phyloP scores from a whole-genome alignment of 1,140 invertebrate species.

The Bathynomus jamesi region DNA sequence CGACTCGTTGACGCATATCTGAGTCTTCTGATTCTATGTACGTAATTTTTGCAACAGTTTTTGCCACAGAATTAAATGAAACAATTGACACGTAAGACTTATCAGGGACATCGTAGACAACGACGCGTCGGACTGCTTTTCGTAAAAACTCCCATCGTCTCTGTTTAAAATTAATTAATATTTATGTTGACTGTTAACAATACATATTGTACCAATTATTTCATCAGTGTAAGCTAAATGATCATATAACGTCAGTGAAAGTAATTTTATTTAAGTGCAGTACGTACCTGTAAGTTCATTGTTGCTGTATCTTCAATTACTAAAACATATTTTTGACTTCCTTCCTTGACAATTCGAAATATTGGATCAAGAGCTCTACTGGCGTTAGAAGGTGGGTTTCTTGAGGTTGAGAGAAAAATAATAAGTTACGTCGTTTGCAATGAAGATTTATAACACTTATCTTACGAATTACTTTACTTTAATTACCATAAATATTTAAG shows the following conservation, averaged over 20 bases:
- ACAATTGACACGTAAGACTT: constrained; percentile 20
- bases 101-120: constrained; percentile 32
- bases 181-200: not conserved
- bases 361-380: constrained; percentile 31
- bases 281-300: constrained; percentile 46
- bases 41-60: constrained; percentile 19
- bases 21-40: constrained; percentile 28
- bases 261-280: not conserved
- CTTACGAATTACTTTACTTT: not conserved
- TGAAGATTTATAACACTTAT: not conserved
- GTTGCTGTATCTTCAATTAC: constrained; percentile 51
- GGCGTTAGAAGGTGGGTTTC: constrained; percentile 23
- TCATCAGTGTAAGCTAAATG: not conserved
- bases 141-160: constrained; percentile 31
- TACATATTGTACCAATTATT: not conserved
- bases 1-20: constrained; percentile 29
- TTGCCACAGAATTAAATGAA: constrained; percentile 22
- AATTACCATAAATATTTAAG: not conserved
- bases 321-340: constrained; percentile 48
- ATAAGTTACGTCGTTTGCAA: too few relatives aligned
- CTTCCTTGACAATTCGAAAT: constrained; percentile 47
- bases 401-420: not conserved
- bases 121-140: constrained; percentile 28
- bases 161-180: constrained; percentile 15
- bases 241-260: not conserved